Base-by-base conservation (phyloP, 2,797 vertebrate genomes). In the Argentina silus region DNA sequence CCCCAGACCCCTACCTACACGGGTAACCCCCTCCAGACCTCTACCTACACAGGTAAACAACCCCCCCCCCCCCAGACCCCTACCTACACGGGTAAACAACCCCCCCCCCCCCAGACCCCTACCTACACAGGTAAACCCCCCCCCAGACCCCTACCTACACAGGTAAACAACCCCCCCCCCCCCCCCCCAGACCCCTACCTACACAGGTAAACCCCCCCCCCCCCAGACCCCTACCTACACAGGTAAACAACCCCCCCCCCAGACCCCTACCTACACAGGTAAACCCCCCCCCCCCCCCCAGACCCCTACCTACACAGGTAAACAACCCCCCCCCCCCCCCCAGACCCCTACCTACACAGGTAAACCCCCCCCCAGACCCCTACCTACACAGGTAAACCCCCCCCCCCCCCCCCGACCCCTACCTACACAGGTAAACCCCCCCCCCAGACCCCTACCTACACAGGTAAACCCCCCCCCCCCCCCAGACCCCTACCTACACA, bases 151-250 rank as follows among this genome's bases (percentile, higher is more conserved):
- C 95, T 95, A 65, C 96, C 97, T 70, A 93, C 97, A 74, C 98
- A 99, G 96, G 98, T 98, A 86, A 81, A n/a, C n/a, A n/a, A 91
- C 98, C 98, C 88, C 98, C 98, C 98, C 98, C 62, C 95, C 23
- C 65, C 19, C 11, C 15, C 42, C 17, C 23, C 9, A n/a, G 14
- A n/a, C 51, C 5, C 3, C 6, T 10, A 47, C 3, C 9, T 17
- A 36, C 27, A 36, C 27, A 36, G 27, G 27, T 36, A 36, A 36
- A 1, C 27, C 27, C 27, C 27, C 27, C 27, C 27, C 98, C 98
- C 88, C 98, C 98, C 62, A 93, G 98, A 87, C 98, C 98, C 62
- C 95, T 95, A 66, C 96, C 97, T 70, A 93, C 97, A 74, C 98
- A 99, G 96, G 98, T 98, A 86, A 81, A 1, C 88, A 86, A 81